phyloP scores from a whole-genome alignment of 2,888 invertebrate genomes.

The Plebejus anna region DNA sequence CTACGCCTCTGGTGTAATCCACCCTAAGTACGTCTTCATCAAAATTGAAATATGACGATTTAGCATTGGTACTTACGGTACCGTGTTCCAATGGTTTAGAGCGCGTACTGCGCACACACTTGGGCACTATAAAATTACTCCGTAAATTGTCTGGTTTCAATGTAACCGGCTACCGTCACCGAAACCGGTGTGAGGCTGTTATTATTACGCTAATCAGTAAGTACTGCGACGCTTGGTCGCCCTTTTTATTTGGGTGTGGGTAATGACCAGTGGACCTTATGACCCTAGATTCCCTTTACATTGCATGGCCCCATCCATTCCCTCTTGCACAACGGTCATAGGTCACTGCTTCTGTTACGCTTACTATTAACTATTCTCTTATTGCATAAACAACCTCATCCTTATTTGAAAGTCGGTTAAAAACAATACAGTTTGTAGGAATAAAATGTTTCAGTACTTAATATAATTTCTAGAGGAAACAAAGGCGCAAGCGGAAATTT shows the following conservation, averaged over 20 bases:
- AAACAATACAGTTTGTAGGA: not conserved
- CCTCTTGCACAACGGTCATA: constrained; percentile 31
- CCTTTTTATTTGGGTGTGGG: not conserved
- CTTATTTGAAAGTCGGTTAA: not conserved
- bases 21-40: too few species aligned
- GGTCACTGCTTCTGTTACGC: constrained; percentile 31
- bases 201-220: not conserved
- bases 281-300: not conserved
- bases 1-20: too few species aligned
- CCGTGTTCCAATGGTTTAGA: too few species aligned
- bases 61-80: too few species aligned
- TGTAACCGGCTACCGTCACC: too few species aligned
- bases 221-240: not conserved
- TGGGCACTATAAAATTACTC: too few species aligned
- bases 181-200: too few species aligned
- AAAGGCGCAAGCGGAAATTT: too few species aligned
- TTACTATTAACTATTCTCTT: not conserved
- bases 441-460: not conserved
- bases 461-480: too few species aligned
- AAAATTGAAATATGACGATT: too few species aligned
- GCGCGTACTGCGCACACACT: too few species aligned
- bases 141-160: too few species aligned
- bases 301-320: constrained; percentile 28
- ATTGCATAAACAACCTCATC: not conserved
- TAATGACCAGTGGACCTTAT: not conserved